Conservation (phyloP, 2,888 invertebrate species). For the Heliconius hortense region DNA sequence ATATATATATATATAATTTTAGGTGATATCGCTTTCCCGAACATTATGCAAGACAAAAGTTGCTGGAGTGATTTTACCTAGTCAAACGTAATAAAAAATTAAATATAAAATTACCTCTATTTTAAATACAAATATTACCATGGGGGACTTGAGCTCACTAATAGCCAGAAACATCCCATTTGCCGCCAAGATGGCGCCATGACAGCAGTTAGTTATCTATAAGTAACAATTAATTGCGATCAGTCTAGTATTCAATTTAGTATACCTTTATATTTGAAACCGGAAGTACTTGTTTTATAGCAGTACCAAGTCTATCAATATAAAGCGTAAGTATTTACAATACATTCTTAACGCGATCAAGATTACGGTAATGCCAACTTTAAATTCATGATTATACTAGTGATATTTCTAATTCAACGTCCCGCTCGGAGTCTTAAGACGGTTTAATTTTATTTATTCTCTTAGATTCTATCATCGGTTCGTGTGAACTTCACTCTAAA, state of each 20-base stretch:
- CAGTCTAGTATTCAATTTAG: not conserved
- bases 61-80: not conserved
- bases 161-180: not conserved
- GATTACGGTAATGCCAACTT: constrained; percentile 21
- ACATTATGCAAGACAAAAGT: too few relatives aligned
- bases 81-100: not conserved
- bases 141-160: not conserved
- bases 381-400: constrained; percentile 27
- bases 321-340: constrained; percentile 19
- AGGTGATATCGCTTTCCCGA: too few relatives aligned
- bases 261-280: not conserved
- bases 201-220: not conserved
- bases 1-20: too few relatives aligned
- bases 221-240: constrained; percentile 8
- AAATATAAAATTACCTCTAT: not conserved
- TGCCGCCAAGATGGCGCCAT: not conserved
- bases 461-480: constrained; percentile 38
- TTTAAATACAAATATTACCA: not conserved
- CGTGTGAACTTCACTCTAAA: constrained; percentile 39
- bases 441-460: constrained; percentile 33
- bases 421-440: constrained; percentile 20
- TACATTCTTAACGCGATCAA: constrained; percentile 18
- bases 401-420: constrained; percentile 25
- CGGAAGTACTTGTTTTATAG: constrained; percentile 2
- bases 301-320: constrained; percentile 1